phyloP scores from a whole-genome alignment of 1,140 invertebrate genomes.

The Drosophila obscura region DNA sequence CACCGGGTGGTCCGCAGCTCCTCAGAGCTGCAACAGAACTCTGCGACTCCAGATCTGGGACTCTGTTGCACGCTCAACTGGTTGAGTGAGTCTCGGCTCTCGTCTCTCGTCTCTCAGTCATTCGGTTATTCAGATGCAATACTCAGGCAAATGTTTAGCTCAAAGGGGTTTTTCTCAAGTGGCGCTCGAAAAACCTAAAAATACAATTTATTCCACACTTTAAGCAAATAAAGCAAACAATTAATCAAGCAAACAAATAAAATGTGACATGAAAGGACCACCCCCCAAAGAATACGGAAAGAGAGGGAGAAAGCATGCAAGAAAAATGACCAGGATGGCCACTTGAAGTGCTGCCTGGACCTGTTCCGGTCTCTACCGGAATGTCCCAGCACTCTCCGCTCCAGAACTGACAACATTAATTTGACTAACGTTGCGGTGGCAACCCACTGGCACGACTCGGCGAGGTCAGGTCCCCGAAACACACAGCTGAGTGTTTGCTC shows the following conservation, averaged over 20 bases:
- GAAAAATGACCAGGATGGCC: conserved; percentile 51
- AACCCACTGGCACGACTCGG: conserved; percentile 4
- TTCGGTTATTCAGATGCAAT: conserved; percentile 12
- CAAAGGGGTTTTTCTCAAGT: conserved; percentile 14
- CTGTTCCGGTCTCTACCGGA: conserved; percentile 19
- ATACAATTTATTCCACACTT: conserved; percentile 45
- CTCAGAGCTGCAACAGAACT: background rate
- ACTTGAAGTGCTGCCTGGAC: conserved; percentile 41
- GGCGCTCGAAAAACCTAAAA: conserved; percentile 17
- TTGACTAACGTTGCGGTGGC: conserved; percentile 56
- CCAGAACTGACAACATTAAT: conserved; percentile 59
- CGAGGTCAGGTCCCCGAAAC: conserved; percentile 6
- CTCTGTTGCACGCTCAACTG: conserved; percentile 39
- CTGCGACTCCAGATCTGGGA: conserved; percentile 1
- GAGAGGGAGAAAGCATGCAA: conserved; percentile 4
- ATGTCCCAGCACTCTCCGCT: too few relatives aligned
- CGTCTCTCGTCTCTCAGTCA: background rate
- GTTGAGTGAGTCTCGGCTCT: conserved; percentile 15
- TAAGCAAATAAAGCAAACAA: conserved; percentile 53
- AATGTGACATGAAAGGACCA: conserved; percentile 51
- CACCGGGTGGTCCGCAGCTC: conserved; percentile 32
- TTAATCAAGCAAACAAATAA: conserved; percentile 64
- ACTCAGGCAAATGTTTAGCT: too few relatives aligned
- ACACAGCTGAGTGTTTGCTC: conserved; percentile 5
- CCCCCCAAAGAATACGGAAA: conserved; percentile 6